Conservation (phyloP, 2,888 invertebrate genomes). For the Poecilobothrus nobilitatus region DNA sequence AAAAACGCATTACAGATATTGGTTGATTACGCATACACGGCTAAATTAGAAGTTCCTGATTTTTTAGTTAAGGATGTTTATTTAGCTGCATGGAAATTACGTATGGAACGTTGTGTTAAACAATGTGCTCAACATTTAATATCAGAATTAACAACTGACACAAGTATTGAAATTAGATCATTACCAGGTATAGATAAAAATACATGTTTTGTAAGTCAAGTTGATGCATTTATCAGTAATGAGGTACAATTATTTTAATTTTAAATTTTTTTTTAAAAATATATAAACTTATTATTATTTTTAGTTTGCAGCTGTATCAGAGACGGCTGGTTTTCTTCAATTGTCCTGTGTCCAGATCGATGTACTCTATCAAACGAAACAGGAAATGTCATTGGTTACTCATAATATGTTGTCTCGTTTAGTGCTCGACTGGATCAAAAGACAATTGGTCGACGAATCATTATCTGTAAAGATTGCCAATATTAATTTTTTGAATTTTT, state of each 20-base stretch:
- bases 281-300: background rate
- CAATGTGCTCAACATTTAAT: slow-evolving; percentile 64
- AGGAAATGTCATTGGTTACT: slow-evolving; percentile 54
- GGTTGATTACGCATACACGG: slow-evolving; percentile 77
- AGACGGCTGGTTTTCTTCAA: slow-evolving; percentile 25
- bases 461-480: slow-evolving; percentile 23
- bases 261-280: background rate
- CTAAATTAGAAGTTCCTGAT: slow-evolving; percentile 50
- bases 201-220: slow-evolving; percentile 52
- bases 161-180: slow-evolving; percentile 53
- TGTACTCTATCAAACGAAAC: slow-evolving; percentile 62
- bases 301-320: slow-evolving; percentile 55
- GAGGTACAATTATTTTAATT: slow-evolving; percentile 46
- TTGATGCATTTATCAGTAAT: slow-evolving; percentile 62
- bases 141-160: slow-evolving; percentile 53
- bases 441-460: slow-evolving; percentile 40
- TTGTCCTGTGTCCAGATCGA: slow-evolving; percentile 64
- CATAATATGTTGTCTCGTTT: slow-evolving; percentile 53
- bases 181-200: slow-evolving; percentile 53
- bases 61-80: slow-evolving; percentile 63
- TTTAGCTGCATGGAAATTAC: slow-evolving; percentile 67
- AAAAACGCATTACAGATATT: slow-evolving; percentile 62
- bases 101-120: slow-evolving; percentile 63
- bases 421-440: slow-evolving; percentile 56
- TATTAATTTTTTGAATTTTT: background rate